Percentiles rank a stretch among this genome's conserved stretches.
phyloP scores from a whole-genome alignment of 1,140 invertebrate species.

The Drosophila nasuta region DNA sequence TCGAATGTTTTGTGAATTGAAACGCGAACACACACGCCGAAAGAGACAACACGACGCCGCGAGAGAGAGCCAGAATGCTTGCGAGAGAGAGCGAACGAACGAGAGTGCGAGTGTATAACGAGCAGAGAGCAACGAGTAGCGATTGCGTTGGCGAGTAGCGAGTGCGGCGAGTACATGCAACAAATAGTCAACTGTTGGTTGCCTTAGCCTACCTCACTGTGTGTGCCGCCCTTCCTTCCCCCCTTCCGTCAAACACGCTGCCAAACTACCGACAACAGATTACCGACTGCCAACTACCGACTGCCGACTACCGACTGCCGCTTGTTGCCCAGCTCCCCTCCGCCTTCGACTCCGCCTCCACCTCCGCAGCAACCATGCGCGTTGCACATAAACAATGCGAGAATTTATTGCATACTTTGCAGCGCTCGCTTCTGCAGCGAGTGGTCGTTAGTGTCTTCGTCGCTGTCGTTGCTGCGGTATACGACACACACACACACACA shows the following conservation, averaged over 20 bases:
- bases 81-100: constrained; percentile 19
- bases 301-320: neutral
- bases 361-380: constrained; percentile 10
- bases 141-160: constrained; percentile 14
- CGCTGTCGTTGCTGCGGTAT: constrained; percentile 42
- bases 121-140: neutral
- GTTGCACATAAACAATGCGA: constrained; percentile 81
- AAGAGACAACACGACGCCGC: neutral
- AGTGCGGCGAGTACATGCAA: constrained; percentile 69
- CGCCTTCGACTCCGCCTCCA: neutral
- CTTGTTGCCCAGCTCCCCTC: constrained; percentile 5
- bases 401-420: constrained; percentile 82
- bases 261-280: neutral
- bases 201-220: constrained; percentile 81
- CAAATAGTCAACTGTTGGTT: constrained; percentile 83
- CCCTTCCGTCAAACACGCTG: neutral
- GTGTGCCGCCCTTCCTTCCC: constrained; percentile 19
- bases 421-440: constrained; percentile 66
- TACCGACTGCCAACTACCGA: neutral
- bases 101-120: neutral
- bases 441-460: constrained; percentile 48
- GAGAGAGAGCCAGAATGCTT: neutral
- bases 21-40: constrained; percentile 24
- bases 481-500: constrained; percentile 53
- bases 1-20: constrained; percentile 81